phyloP scores from a whole-genome alignment of 2,113 vertebrate species.

The Oncorhynchus mykiss region DNA sequence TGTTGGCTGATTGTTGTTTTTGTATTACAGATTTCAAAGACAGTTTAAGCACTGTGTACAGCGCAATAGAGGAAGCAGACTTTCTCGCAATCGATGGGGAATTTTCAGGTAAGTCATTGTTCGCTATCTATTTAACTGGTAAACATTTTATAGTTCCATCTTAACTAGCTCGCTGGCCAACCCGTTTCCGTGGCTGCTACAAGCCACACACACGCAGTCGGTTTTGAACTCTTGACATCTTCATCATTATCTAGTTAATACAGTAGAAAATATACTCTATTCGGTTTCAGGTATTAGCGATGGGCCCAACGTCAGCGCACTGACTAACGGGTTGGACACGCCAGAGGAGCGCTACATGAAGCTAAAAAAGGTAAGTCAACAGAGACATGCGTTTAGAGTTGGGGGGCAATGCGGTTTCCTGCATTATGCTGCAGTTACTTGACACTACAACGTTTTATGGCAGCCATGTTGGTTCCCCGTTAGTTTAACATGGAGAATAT shows the following conservation, averaged over 20 bases:
- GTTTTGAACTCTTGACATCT: neutral
- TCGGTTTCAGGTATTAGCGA: constrained; percentile 87
- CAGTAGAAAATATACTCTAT: neutral
- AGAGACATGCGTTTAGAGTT: too few species aligned
- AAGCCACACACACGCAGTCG: neutral
- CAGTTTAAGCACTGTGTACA: constrained; percentile 79
- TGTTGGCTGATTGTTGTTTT: neutral
- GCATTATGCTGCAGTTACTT: too few species aligned
- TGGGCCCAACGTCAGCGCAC: constrained; percentile 93
- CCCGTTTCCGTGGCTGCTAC: neutral
- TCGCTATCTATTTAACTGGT: neutral
- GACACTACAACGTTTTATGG: too few species aligned
- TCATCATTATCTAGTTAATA: too few species aligned
- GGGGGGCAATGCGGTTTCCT: too few species aligned
- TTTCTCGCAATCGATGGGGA: constrained; percentile 97
- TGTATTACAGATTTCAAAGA: constrained; percentile 90
- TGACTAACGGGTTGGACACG: constrained; percentile 97
- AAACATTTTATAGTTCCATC: neutral
- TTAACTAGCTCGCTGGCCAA: neutral
- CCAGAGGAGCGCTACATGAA: constrained; percentile 94
- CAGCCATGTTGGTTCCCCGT: too few species aligned
- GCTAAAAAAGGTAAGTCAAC: constrained; percentile 85
- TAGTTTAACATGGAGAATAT: too few species aligned
- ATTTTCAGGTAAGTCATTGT: constrained; percentile 85
- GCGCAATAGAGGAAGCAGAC: constrained; percentile 92